These are phyloP conservation scores for Coleophora deauratella DNA, from an alignment of 2,888 invertebrate genomes.

Conservation along the genomic window DNA sequence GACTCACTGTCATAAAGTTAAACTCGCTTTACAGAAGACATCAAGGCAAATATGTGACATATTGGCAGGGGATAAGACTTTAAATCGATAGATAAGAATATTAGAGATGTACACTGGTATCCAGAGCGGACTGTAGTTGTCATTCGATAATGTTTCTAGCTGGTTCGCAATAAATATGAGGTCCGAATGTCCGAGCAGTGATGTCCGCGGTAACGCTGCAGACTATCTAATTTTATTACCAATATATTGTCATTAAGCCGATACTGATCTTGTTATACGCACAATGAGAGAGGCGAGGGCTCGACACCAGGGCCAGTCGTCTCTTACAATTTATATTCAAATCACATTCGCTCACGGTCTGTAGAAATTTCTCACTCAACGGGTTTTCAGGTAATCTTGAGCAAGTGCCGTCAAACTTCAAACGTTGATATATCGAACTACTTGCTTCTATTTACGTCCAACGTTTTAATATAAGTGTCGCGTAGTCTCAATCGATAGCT, in stretches of 20 bases:
- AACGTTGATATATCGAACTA: slow-evolving; percentile 25
- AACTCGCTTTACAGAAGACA: slow-evolving; percentile 47
- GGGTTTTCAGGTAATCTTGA: slow-evolving; percentile 66
- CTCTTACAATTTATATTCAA: slow-evolving; percentile 70
- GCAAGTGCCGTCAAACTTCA: slow-evolving; percentile 46
- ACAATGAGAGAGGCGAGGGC: slow-evolving; percentile 60
- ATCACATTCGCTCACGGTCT: slow-evolving; percentile 64
- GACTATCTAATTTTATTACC: slow-evolving; percentile 74
- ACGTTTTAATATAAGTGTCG: too few relatives aligned
- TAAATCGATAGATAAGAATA: slow-evolving; percentile 33
- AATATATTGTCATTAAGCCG: slow-evolving; percentile 75
- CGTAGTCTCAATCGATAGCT: too few relatives aligned
- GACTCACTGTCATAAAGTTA: slow-evolving; percentile 60
- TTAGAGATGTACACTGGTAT: slow-evolving; percentile 41
- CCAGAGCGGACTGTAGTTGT: slow-evolving; percentile 46
- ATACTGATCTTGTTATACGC: slow-evolving; percentile 74
- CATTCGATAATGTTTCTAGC: slow-evolving; percentile 70
- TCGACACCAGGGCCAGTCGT: slow-evolving; percentile 38
- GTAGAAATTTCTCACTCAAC: slow-evolving; percentile 67
- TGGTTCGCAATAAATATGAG: slow-evolving; percentile 68
- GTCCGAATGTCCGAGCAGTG: slow-evolving; percentile 44
- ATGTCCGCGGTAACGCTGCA: slow-evolving; percentile 63
- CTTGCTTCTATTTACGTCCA: slow-evolving; percentile 6
- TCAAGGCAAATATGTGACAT: slow-evolving; percentile 37
- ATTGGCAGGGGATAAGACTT: slow-evolving; percentile 40